Conservation (phyloP, 2,888 invertebrate species). For the Seira musarum region DNA sequence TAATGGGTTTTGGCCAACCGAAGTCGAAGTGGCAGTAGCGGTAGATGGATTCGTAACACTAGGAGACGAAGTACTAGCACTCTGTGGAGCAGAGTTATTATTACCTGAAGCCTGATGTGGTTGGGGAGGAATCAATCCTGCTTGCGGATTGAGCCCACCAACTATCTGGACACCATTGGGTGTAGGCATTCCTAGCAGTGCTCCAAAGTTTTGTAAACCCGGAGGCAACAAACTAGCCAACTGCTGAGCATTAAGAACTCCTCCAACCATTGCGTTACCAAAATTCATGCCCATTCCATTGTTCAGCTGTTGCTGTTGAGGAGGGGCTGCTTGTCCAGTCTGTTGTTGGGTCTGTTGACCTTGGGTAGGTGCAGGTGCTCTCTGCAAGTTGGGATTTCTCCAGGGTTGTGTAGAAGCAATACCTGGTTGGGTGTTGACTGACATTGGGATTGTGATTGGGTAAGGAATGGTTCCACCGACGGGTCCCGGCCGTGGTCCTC, state of each 20-base stretch:
- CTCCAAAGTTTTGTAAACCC: slow-evolving; percentile 46
- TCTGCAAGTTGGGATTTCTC: slow-evolving; percentile 11
- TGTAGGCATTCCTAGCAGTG: slow-evolving; percentile 41
- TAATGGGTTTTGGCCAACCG: slow-evolving; percentile 23
- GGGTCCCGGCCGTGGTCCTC: not conserved
- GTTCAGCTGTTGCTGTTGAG: slow-evolving; percentile 25
- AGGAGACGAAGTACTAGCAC: slow-evolving; percentile 62
- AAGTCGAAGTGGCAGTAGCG: slow-evolving; percentile 63
- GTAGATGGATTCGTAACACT: slow-evolving; percentile 44
- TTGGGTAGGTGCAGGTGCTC: slow-evolving; percentile 47
- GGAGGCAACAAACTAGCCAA: slow-evolving; percentile 21
- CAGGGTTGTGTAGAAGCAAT: slow-evolving; percentile 3
- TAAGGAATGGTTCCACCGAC: not conserved
- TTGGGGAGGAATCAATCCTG: not conserved
- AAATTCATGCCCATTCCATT: not conserved
- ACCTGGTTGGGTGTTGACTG: not conserved
- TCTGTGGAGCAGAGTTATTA: slow-evolving; percentile 40
- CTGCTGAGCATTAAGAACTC: slow-evolving; percentile 20
- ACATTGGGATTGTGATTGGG: not conserved
- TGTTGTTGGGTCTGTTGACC: slow-evolving; percentile 66
- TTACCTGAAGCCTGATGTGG: slow-evolving; percentile 22
- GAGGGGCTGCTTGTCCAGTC: not conserved
- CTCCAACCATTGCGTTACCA: not conserved
- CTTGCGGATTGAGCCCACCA: not conserved
- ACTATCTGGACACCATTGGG: slow-evolving; percentile 34